Percentiles rank a stretch among this genome's conserved stretches.
Conservation (phyloP, 1,140 invertebrate genomes). For the silkworm (Bombyx mori) region DNA sequence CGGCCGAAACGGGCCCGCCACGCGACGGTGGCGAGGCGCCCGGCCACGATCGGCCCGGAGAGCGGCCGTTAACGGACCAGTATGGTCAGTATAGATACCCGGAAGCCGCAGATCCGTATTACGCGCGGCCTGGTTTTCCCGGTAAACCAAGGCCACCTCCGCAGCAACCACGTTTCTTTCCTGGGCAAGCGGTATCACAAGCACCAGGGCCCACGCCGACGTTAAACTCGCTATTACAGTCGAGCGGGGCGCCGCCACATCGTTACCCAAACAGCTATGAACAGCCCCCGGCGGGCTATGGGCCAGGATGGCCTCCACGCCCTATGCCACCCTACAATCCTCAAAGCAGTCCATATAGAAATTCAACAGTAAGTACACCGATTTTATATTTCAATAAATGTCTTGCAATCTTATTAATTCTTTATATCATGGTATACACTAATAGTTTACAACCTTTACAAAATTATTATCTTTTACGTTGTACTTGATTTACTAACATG, state of each 20-base stretch:
- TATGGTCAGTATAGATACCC: constrained; percentile 63
- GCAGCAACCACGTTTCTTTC: constrained; percentile 73
- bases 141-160: constrained; percentile 57
- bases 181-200: constrained; percentile 79
- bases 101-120: constrained; percentile 57
- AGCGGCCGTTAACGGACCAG: constrained; percentile 49
- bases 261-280: constrained; percentile 67
- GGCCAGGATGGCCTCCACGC: constrained; percentile 59
- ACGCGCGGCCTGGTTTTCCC: constrained; percentile 58
- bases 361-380: constrained; percentile 57
- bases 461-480: no score
- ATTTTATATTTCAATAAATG: no score
- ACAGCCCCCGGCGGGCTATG: constrained; percentile 55
- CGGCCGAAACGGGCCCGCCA: constrained; percentile 55
- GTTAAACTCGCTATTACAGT: constrained; percentile 89
- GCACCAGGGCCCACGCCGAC: constrained; percentile 91
- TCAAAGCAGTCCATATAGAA: constrained; percentile 65
- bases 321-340: constrained; percentile 68
- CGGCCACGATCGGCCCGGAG: constrained; percentile 54
- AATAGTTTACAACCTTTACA: no score
- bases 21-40: constrained; percentile 58
- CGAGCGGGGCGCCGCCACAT: constrained; percentile 80
- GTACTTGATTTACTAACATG: no score
- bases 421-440: no score
- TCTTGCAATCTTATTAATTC: no score